These are phyloP conservation scores for Drosophila eugracilis DNA, from an alignment of 1,140 invertebrate genomes.

Conservation along the genomic window DNA sequence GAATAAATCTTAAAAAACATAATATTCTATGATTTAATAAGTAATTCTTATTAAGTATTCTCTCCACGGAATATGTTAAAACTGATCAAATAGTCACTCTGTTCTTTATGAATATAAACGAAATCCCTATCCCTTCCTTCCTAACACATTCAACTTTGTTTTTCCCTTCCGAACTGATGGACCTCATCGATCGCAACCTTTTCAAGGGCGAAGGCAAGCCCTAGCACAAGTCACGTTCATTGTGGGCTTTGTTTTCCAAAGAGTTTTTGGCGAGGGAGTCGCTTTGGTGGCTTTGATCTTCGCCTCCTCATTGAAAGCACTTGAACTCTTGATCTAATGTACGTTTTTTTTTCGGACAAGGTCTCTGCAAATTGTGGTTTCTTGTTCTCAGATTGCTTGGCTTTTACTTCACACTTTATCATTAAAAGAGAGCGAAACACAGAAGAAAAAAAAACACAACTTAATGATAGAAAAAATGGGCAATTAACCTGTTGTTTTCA, in stretches of 20 bases:
- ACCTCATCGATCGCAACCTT: constrained; percentile 21
- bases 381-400: background rate
- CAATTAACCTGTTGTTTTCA: constrained; percentile 36
- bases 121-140: too few relatives aligned
- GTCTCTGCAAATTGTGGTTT: constrained; percentile 14
- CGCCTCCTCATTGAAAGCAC: constrained; percentile 32
- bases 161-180: constrained; percentile 1
- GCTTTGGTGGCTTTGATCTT: constrained; percentile 21
- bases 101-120: too few relatives aligned
- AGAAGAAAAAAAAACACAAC: constrained; percentile 2
- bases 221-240: constrained; percentile 39
- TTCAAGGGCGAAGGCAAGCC: constrained; percentile 23
- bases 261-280: constrained; percentile 22
- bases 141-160: too few relatives aligned
- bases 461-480: background rate
- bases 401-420: constrained; percentile 2
- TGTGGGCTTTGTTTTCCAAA: constrained; percentile 28
- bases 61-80: too few relatives aligned
- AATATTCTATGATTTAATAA: too few relatives aligned
- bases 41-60: too few relatives aligned
- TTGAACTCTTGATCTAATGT: constrained; percentile 51
- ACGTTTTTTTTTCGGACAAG: constrained; percentile 29
- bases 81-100: too few relatives aligned
- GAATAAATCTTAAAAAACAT: too few relatives aligned
- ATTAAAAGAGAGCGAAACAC: background rate